A percentile compares a stretch with the other conserved stretches of the same genome.
These are phyloP conservation scores for Pygoscelis adeliae DNA, from an alignment of 2,113 vertebrate genomes.

Conservation along the genomic window DNA sequence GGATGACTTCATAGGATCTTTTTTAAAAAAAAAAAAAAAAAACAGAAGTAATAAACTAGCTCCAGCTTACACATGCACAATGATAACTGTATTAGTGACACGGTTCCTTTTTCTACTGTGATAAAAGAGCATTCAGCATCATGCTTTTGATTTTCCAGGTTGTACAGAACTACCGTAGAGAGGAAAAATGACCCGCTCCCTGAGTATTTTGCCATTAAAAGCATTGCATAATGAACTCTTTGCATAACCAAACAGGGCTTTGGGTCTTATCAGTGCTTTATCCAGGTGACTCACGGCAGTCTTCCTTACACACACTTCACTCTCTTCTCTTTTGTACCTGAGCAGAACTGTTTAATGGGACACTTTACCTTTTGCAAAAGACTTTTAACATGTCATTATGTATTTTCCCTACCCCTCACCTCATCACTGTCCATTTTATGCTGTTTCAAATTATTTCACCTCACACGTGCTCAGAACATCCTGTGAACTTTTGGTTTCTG, in stretches of 20 bases:
- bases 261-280: not conserved
- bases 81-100: not conserved
- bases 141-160: not conserved
- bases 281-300: not conserved
- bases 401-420: not conserved
- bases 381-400: not conserved
- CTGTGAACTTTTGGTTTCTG: not conserved
- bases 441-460: not conserved
- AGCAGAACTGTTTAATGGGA: not conserved
- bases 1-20: not conserved
- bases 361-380: not conserved
- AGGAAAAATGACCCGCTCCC: not conserved
- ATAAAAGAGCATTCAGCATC: not conserved
- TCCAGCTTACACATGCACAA: not conserved
- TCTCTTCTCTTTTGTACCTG: not conserved
- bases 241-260: not conserved
- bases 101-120: not conserved
- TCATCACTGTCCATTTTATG: not conserved
- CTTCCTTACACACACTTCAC: not conserved
- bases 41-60: not conserved
- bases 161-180: not conserved
- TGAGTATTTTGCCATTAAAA: not conserved
- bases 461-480: not conserved
- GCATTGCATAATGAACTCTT: not conserved
- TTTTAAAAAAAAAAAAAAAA: not conserved